These are phyloP conservation scores for Nephrotoma flavescens DNA, from an alignment of 2,888 invertebrate genomes.

Conservation along the genomic window DNA sequence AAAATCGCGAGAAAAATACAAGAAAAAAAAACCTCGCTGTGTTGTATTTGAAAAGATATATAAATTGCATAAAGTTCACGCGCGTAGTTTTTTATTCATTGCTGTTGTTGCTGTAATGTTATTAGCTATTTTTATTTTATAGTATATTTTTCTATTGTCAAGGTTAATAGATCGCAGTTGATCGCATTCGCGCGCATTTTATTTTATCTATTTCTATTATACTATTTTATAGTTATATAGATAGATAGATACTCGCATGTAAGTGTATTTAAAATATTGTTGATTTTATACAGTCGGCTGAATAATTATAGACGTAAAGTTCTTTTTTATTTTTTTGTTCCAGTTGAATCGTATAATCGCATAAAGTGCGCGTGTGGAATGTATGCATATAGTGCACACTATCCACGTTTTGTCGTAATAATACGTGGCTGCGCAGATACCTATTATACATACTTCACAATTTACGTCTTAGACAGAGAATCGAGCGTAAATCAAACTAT, in stretches of 20 bases:
- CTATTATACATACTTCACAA: too few relatives aligned
- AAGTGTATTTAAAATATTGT: background rate
- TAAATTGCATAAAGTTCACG: conserved; percentile 1
- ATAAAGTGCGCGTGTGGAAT: background rate
- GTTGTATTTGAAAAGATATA: background rate
- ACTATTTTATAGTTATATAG: background rate
- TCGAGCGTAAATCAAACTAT: too few relatives aligned
- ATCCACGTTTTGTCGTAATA: background rate
- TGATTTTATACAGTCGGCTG: background rate
- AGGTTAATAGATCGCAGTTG: background rate
- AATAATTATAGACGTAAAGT: background rate
- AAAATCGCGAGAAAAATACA: background rate
- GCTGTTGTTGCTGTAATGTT: background rate
- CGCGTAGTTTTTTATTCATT: background rate
- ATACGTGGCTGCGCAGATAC: background rate
- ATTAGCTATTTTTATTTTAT: background rate
- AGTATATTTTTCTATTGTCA: background rate
- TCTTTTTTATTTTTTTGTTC: background rate
- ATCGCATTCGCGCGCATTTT: background rate
- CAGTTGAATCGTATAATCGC: background rate
- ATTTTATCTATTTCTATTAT: background rate
- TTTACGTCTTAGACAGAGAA: too few relatives aligned
- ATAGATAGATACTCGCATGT: background rate
- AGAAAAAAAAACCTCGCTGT: background rate
- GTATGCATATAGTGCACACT: background rate